Conservation (phyloP, 2,113 vertebrate genomes). For the Pelvicachromis taeniatus region DNA sequence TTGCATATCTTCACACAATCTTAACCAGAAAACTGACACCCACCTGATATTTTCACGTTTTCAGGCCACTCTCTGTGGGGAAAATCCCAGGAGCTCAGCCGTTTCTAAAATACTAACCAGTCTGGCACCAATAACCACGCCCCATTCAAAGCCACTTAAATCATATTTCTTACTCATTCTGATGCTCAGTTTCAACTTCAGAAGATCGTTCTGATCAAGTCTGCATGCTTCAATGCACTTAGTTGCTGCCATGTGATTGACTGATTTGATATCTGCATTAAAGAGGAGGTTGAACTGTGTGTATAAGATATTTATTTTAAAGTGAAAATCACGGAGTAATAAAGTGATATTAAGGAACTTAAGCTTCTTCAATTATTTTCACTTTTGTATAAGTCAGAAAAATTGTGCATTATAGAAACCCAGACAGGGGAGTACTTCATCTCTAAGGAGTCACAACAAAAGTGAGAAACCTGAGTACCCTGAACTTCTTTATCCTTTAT, state of each 20-base stretch:
- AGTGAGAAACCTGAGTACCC: not conserved
- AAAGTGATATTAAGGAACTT: not conserved
- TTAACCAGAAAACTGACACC: not conserved
- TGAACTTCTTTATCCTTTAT: not conserved
- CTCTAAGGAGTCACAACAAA: not conserved
- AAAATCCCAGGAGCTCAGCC: not conserved
- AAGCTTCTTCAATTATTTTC: not conserved
- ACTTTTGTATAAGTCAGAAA: not conserved
- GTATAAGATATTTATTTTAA: not conserved
- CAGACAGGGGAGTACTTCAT: not conserved
- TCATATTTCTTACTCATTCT: not conserved
- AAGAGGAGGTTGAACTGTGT: not conserved
- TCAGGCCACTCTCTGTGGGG: not conserved
- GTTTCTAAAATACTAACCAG: not conserved
- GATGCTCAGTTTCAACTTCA: not conserved
- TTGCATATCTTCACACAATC: not conserved
- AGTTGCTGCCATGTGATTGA: not conserved
- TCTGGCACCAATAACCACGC: not conserved
- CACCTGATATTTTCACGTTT: not conserved
- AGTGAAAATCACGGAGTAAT: not conserved
- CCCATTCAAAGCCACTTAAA: not conserved
- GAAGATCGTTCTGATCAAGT: not conserved
- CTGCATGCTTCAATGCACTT: rapidly evolving
- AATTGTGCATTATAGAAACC: not conserved
- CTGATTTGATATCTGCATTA: not conserved